Percentiles rank a stretch among this genome's conserved stretches.
Conservation (phyloP, 2,888 invertebrate genomes). For the Rhagium mordax region DNA sequence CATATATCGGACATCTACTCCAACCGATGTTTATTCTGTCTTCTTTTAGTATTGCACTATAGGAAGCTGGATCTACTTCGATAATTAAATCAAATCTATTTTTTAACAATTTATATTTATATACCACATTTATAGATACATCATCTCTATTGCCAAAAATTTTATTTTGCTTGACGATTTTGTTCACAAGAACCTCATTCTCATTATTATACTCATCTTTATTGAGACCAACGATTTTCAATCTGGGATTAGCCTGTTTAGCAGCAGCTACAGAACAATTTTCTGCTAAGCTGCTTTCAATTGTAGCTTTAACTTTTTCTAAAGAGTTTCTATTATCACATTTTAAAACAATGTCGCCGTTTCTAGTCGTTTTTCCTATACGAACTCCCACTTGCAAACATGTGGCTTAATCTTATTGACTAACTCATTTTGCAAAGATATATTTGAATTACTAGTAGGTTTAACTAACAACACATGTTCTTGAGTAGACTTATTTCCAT, state of each 20-base stretch:
- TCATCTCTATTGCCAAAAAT: neutral
- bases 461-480: neutral
- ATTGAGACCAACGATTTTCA: no score
- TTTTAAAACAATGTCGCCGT: no score
- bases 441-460: neutral
- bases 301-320: neutral
- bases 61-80: no score
- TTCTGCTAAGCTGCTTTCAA: neutral
- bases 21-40: neutral
- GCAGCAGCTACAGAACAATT: neutral
- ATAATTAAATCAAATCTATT: neutral
- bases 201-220: no score
- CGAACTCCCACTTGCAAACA: neutral
- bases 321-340: neutral
- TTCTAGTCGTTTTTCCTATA: neutral
- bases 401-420: neutral
- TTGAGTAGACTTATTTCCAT: neutral
- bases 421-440: neutral
- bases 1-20: neutral
- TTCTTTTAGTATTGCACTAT: no score
- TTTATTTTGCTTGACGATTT: neutral
- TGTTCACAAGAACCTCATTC: neutral
- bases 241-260: neutral
- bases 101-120: neutral
- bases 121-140: neutral